Base-by-base conservation (phyloP, 2,113 vertebrate genomes). In the Prunella fulvescens region DNA sequence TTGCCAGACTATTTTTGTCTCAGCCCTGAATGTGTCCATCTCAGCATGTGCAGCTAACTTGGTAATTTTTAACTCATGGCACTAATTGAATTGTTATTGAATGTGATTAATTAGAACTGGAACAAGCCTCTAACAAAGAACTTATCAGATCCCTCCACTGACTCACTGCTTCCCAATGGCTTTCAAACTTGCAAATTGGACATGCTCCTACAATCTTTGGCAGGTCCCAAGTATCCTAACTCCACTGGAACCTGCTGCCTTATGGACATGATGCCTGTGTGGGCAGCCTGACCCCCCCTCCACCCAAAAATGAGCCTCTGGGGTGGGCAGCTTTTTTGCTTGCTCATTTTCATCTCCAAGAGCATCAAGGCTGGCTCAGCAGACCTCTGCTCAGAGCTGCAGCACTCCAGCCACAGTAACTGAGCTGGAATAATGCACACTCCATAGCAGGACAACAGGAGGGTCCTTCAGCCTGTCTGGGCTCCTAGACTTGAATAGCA, bases 1-100 rank as follows among this genome's bases (percentile, higher is more conserved):
- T 86, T 94, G 90, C 90, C 90, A 95, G 56, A 60, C 67, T 96
- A 81, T 88, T 93, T 96, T 96, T 86, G 70, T 81, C 85, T 81
- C 44, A 25, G 64, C 40, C 23, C 35, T 86, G 51, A 71, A 81
- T 40, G 35, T 61, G 69, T 79, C 88, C 69, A 60, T 81, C 88
- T 92, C 76, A 39, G 45, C 61, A 58, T 23, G 56, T 26, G 40
- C 77, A 81, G 67, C 88, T 96, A 83, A 60, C 86, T 71, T 86
- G 90, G 88, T 94, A 97, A 96, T 96, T 95, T 96, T 96, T 96
- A 96, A 96, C 95, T 94, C 57, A 84, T 20, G 69, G 61, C 77
- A 91, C 78, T 96, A 94, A 92, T 91, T 96, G 93, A 96, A 88
- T 90, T 96, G 92, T 86, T 96, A 90, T 86, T 84, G 86, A 92